A percentile compares a stretch with the other conserved stretches of the same genome.
phyloP scores from a whole-genome alignment of 1,140 invertebrate genomes.

The Drosophila pandora region DNA sequence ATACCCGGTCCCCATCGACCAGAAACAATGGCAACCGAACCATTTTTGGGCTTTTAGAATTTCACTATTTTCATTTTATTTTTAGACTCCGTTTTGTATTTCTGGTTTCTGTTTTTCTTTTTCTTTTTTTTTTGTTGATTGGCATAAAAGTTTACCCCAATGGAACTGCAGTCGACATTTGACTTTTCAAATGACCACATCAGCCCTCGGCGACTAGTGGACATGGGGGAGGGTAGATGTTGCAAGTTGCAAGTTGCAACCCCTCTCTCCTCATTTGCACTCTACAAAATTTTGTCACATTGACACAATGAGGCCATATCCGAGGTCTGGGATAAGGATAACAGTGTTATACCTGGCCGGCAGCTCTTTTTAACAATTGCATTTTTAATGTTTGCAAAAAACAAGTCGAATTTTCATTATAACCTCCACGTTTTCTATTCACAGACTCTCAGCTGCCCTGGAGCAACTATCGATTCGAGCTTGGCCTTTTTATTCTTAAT shows the following conservation, averaged over 20 bases:
- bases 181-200: conserved; percentile 60
- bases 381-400: conserved; percentile 66
- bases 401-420: conserved; percentile 20
- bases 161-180: conserved; percentile 66
- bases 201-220: conserved; percentile 9
- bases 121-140: conserved; percentile 23
- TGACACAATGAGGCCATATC: conserved; percentile 73
- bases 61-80: conserved; percentile 13
- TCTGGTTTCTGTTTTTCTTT: background rate
- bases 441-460: background rate
- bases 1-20: conserved; percentile 43
- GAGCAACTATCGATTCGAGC: conserved; percentile 45
- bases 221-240: conserved; percentile 20
- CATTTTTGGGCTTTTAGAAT: conserved; percentile 60
- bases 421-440: background rate
- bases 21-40: conserved; percentile 39
- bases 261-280: conserved; percentile 17
- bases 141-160: conserved; percentile 60
- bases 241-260: conserved; percentile 20
- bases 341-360: conserved; percentile 21
- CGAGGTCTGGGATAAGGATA: conserved; percentile 30
- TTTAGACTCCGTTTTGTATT: background rate
- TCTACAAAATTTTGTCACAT: conserved; percentile 56
- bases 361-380: conserved; percentile 63
- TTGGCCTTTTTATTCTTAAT: conserved; percentile 12